phyloP scores from a whole-genome alignment of 1,140 invertebrate genomes.

The Samia ricini region DNA sequence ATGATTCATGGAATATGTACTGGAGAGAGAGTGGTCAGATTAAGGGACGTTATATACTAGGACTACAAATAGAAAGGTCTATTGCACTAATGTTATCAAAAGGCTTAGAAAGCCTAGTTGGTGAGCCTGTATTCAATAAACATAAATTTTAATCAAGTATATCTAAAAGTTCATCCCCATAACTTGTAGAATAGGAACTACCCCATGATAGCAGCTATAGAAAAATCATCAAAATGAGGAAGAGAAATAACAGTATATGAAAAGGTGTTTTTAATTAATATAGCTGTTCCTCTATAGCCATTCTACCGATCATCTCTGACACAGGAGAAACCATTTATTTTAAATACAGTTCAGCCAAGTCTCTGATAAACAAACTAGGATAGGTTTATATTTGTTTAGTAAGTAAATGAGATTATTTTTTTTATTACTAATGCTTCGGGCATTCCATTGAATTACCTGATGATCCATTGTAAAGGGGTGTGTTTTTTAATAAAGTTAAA shows the following conservation, averaged over 20 bases:
- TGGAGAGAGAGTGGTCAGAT: too few species aligned
- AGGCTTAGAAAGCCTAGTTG: neutral
- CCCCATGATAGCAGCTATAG: neutral
- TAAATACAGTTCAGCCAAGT: neutral
- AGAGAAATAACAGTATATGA: neutral
- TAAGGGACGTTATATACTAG: too few species aligned
- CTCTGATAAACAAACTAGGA: neutral
- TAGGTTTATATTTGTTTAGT: neutral
- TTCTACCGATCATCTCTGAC: neutral
- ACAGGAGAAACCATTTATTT: neutral
- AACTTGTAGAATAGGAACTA: neutral
- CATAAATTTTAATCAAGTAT: neutral
- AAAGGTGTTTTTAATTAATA: neutral
- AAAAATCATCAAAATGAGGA: neutral
- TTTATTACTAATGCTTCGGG: neutral
- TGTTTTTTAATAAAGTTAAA: neutral
- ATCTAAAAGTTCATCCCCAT: too few species aligned
- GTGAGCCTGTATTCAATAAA: neutral
- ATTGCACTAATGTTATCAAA: neutral
- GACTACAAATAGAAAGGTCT: neutral
- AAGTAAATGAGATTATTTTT: too few species aligned
- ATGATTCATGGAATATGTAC: too few species aligned
- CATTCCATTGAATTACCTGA: neutral
- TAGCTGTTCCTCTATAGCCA: neutral
- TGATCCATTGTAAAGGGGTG: neutral